Percentiles rank a stretch among this genome's conserved stretches.
Evolutionary conservation across 1,140 invertebrate genomes (phyloP).

Genomic region (Physella acuta): DNA sequence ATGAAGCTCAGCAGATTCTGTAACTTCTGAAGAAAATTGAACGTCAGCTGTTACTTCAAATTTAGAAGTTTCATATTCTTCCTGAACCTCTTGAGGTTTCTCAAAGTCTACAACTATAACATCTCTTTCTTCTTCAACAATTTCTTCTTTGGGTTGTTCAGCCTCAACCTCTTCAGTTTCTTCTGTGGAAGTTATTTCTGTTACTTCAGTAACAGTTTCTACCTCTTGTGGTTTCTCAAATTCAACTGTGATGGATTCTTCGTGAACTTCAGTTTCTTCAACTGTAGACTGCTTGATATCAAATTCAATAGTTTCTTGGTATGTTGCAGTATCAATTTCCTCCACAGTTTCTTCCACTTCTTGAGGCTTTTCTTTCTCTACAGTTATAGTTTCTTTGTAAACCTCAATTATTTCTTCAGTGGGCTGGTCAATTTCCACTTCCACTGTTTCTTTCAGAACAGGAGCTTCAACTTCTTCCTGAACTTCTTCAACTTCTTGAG

Average conservation of each 20-base stretch:
- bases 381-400: background rate
- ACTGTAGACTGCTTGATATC: background rate
- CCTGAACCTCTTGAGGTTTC: background rate
- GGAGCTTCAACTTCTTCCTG: conserved; percentile 17
- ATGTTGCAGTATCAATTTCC: conserved; percentile 6
- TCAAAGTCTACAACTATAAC: background rate
- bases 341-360: background rate
- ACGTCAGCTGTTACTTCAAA: conserved; percentile 28
- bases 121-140: background rate
- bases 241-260: conserved; percentile 15
- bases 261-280: conserved; percentile 11
- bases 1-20: conserved; percentile 5
- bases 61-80: conserved; percentile 14
- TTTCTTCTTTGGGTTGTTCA: background rate
- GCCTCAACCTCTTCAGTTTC: background rate
- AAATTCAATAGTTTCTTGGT: conserved; percentile 1
- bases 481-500: conserved; percentile 10
- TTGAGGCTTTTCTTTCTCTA: background rate
- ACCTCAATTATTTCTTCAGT: background rate
- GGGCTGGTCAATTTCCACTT: background rate
- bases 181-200: background rate
- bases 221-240: conserved; percentile 16
- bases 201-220: background rate
- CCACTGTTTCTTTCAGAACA: conserved; percentile 10
- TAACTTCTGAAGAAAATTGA: conserved; percentile 12